Evolutionary conservation across 2,797 vertebrate species (phyloP).

Genomic region (Helarctos malayanus): DNA sequence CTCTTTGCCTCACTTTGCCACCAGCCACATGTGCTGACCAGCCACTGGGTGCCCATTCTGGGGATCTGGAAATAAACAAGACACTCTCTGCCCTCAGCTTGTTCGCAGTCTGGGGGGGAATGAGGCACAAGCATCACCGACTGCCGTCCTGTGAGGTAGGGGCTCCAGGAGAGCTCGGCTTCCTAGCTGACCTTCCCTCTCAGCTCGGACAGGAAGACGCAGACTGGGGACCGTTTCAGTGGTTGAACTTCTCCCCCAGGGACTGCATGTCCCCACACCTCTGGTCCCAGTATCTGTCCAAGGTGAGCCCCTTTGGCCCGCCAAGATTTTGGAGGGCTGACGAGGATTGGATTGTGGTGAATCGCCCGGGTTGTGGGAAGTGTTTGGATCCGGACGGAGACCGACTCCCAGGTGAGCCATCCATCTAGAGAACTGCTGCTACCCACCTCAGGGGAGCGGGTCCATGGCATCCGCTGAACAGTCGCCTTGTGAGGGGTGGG

Average conservation of each 20-base stretch:
- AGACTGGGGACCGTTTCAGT: fast-evolving
- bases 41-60: background rate
- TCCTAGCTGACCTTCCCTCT: background rate
- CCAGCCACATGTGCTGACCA: background rate
- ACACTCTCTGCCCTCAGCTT: background rate
- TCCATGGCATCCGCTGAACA: background rate
- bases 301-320: background rate
- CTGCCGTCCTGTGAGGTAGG: fast-evolving
- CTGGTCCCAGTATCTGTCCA: fast-evolving
- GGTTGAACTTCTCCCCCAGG: background rate
- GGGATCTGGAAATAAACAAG: background rate
- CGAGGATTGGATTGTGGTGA: constrained; percentile 50
- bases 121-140: background rate
- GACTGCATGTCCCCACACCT: background rate
- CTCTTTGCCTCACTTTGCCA: background rate
- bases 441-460: background rate
- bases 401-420: background rate
- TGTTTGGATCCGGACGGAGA: constrained; percentile 55
- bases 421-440: background rate
- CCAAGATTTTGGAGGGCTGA: background rate
- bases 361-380: background rate
- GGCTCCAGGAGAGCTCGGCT: background rate
- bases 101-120: background rate
- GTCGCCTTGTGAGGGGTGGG: background rate
- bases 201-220: background rate